A percentile compares a stretch with the other conserved stretches of the same genome.
Conservation (phyloP, 2,113 vertebrate species). For the Burhinus oedicnemus region DNA sequence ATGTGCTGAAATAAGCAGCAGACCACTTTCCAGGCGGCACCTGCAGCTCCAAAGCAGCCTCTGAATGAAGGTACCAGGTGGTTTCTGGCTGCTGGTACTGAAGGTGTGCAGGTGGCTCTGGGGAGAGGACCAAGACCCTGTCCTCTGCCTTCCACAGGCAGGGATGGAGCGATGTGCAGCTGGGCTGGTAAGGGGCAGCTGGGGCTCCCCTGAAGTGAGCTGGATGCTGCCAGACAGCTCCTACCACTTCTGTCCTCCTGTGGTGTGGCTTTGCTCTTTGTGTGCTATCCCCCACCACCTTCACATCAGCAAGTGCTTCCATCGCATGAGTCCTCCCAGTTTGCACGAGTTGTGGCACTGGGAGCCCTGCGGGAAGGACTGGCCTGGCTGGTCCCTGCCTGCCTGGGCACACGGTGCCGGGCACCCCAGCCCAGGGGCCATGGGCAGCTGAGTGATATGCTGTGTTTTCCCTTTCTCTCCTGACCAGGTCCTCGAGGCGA, state of each 20-base stretch:
- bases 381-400: not conserved
- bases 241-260: not conserved
- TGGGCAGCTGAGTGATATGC: not conserved
- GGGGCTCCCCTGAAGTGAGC: not conserved
- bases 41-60: not conserved
- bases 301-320: not conserved
- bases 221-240: not conserved
- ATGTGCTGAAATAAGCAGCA: not conserved
- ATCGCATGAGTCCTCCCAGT: not conserved
- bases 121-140: not conserved
- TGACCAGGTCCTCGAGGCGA: conserved; percentile 93
- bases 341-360: not conserved
- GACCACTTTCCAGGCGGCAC: not conserved
- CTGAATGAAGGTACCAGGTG: not conserved
- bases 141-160: not conserved
- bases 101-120: not conserved
- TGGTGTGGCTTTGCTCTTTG: not conserved
- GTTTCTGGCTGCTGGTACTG: not conserved
- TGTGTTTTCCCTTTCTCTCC: conserved; percentile 22
- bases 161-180: accelerated
- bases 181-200: not conserved
- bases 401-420: accelerated
- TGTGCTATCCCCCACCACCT: not conserved
- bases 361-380: not conserved
- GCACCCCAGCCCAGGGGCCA: accelerated